Evolutionary conservation across 2,113 vertebrate genomes (phyloP), one percentile per base, ranked within the genome.

Genomic region (Calidris pugnax): DNA sequence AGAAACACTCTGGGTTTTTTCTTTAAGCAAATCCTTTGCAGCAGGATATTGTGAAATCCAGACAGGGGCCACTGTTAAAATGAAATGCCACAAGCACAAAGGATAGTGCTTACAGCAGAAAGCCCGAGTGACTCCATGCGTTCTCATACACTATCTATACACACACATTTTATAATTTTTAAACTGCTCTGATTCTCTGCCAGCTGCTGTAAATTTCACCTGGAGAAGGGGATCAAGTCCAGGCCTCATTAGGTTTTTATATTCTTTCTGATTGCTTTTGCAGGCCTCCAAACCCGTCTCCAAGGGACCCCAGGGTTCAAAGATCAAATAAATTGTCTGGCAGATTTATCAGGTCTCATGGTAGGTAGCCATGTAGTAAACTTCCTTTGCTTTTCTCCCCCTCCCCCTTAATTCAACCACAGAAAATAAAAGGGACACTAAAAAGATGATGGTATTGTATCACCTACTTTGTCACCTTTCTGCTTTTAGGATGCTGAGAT

Each of bases 251-350:
- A 97, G 97, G 83, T 91, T 94, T 78, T 95, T 87, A 86, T 95
- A 83, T 63, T 91, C 78, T 78, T 39, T 75, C 95, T 98, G 97
- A 98, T 98, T 93, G 95, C 94, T 98, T 98, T 96, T 95, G 93
- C 98, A 98, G 98, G 89, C 57, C n/a, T 81, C 85, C 87, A 53
- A 93, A 82, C 93, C 87, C 75, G 94, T 90, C 98, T 98, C 97
- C 9, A 2, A 93, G 93, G 96, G 73, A 97, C 93, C 91, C 14
- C 48, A 76, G 87, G 84, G 97, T 98, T 98, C 98, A 97, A 96
- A 97, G 98, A 97, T 96, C 98, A 98, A 97, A 98, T 96, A 94
- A 96, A 98, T 98, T 96, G 97, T 97, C 96, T 97, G 98, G 97
- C 97, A 97, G 97, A 97, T 97, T 90, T 95, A 97, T 81, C 86